phyloP scores from a whole-genome alignment of 2,888 invertebrate species.

The Lamellibrachia satsuma region DNA sequence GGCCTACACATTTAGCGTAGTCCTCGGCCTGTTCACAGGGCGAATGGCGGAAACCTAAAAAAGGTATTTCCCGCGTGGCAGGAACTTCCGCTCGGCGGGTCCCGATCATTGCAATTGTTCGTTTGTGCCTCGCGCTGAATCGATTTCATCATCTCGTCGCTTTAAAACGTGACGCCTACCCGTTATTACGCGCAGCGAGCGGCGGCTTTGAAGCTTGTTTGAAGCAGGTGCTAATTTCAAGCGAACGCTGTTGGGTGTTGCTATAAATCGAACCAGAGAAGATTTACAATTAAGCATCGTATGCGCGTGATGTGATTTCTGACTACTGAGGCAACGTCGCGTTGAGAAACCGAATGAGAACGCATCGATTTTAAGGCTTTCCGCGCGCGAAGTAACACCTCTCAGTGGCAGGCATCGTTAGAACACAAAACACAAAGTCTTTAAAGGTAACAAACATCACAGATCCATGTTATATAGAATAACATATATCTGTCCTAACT shows the following conservation, averaged over 20 bases:
- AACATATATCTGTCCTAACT: no score
- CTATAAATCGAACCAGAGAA: background rate
- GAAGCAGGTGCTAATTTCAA: background rate
- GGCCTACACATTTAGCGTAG: background rate
- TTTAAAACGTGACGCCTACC: background rate
- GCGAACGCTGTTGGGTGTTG: background rate
- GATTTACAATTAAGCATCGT: background rate
- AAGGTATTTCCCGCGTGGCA: background rate
- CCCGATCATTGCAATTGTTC: background rate
- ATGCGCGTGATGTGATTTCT: conserved; percentile 3
- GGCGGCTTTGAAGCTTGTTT: background rate
- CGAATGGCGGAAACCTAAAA: background rate
- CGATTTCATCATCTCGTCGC: background rate
- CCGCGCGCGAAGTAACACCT: background rate
- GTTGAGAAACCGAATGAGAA: background rate
- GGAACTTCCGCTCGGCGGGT: background rate
- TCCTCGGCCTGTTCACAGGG: background rate
- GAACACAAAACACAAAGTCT: background rate
- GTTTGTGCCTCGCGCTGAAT: background rate
- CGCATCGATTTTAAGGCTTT: background rate
- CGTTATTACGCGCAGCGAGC: background rate
- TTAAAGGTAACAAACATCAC: background rate
- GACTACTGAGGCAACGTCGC: background rate
- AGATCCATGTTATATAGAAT: no score
- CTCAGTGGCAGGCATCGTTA: background rate